Evolutionary conservation across 2,113 vertebrate species (phyloP).

Genomic region (Oncorhynchus nerka): DNA sequence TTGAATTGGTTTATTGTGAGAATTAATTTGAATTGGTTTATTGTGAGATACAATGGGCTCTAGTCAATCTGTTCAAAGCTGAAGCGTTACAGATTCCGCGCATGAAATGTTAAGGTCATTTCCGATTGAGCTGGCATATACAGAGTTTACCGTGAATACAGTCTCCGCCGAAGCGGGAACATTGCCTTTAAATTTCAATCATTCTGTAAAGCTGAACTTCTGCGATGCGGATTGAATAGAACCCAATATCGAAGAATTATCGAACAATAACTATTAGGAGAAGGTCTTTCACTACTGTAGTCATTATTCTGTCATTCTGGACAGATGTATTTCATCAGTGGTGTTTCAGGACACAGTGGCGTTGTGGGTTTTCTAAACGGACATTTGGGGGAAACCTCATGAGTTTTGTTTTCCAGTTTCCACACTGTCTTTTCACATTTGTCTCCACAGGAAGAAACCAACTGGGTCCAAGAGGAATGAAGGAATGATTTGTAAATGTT

Average conservation of each 20-base stretch:
- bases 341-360: neutral
- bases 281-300: neutral
- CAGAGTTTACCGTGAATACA: too few relatives aligned
- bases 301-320: neutral
- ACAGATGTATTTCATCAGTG: neutral
- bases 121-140: too few relatives aligned
- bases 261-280: neutral
- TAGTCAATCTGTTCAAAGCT: too few relatives aligned
- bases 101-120: too few relatives aligned
- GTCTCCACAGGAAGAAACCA: neutral
- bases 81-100: too few relatives aligned
- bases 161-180: too few relatives aligned
- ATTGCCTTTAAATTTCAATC: too few relatives aligned
- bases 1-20: too few relatives aligned
- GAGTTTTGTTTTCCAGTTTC: constrained; percentile 2
- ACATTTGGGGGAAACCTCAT: neutral
- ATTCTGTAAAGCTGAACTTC: too few relatives aligned
- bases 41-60: neutral
- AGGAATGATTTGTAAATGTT: constrained; percentile 2
- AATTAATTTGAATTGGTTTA: too few relatives aligned
- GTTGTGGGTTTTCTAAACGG: neutral
- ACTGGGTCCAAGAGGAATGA: neutral
- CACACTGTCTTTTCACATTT: neutral
- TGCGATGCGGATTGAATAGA: too few relatives aligned
- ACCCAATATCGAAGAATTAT: too few relatives aligned